phyloP scores from a whole-genome alignment of 2,888 invertebrate species.

The Acrobasis repandana region DNA sequence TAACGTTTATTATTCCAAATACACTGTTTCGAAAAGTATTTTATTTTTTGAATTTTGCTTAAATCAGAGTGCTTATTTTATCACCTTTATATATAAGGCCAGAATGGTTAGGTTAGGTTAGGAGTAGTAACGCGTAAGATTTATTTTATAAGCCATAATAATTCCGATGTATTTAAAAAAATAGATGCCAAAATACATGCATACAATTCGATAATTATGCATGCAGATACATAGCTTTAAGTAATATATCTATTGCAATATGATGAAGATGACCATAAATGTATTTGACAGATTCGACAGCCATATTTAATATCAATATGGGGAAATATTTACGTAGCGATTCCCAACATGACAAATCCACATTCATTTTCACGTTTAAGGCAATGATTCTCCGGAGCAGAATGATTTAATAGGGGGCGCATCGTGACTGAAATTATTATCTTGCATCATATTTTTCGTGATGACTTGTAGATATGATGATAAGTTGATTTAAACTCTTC shows the following conservation, averaged over 20 bases:
- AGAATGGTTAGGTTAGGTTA: too few species aligned
- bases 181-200: too few species aligned
- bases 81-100: too few species aligned
- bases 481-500: too few species aligned
- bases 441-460: background rate
- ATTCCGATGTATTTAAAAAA: too few species aligned
- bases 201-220: too few species aligned
- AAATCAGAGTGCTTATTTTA: too few species aligned
- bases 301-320: conserved; percentile 1
- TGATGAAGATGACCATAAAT: background rate
- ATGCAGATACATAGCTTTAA: background rate
- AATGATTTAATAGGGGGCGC: background rate
- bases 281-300: conserved; percentile 3
- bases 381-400: background rate
- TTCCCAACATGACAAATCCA: conserved; percentile 4
- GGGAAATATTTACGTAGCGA: conserved; percentile 5
- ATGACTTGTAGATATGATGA: background rate
- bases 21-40: too few species aligned
- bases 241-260: background rate
- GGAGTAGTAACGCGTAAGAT: too few species aligned
- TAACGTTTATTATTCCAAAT: too few species aligned
- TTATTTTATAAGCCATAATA: too few species aligned
- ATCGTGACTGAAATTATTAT: conserved; percentile 9
- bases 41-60: too few species aligned
- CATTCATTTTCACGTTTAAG: conserved; percentile 3